A percentile compares a stretch with the other conserved stretches of the same genome.
phyloP scores from a whole-genome alignment of 2,888 invertebrate species.

The Dioctria linearis region DNA sequence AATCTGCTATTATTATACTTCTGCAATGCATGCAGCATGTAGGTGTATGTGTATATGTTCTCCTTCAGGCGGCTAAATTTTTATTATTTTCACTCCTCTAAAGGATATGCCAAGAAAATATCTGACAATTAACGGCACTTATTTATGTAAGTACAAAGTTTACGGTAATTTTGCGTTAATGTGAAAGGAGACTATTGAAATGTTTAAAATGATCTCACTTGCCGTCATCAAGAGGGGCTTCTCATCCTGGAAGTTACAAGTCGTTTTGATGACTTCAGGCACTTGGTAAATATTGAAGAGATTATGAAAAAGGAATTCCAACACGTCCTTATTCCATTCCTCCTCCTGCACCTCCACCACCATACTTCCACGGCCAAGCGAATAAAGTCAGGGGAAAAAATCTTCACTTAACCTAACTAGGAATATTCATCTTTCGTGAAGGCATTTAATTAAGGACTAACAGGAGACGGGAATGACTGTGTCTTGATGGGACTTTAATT shows the following conservation, averaged over 20 bases:
- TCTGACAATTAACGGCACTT: not conserved
- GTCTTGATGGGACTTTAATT: constrained; percentile 59
- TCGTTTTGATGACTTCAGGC: not conserved
- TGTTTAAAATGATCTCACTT: not conserved
- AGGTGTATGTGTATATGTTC: no score
- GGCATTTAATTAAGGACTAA: constrained; percentile 57
- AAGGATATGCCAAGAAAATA: not conserved
- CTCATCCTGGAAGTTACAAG: not conserved
- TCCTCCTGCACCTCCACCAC: not conserved
- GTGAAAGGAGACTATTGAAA: constrained; percentile 12
- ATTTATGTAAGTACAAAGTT: not conserved
- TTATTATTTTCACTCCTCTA: not conserved
- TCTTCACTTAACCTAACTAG: constrained; percentile 30
- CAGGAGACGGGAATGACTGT: constrained; percentile 42
- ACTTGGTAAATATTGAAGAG: constrained; percentile 29
- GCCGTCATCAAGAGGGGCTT: not conserved
- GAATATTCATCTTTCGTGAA: constrained; percentile 52
- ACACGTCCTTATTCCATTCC: constrained; percentile 3
- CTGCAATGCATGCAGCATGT: no score
- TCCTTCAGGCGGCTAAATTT: no score
- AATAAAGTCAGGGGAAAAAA: not conserved
- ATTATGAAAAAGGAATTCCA: constrained; percentile 41
- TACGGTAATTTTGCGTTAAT: constrained; percentile 12
- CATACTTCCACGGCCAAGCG: not conserved
- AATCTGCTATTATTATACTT: no score